These are phyloP conservation scores for Urechis unicinctus DNA, from an alignment of 2,888 invertebrate genomes.

Conservation along the genomic window DNA sequence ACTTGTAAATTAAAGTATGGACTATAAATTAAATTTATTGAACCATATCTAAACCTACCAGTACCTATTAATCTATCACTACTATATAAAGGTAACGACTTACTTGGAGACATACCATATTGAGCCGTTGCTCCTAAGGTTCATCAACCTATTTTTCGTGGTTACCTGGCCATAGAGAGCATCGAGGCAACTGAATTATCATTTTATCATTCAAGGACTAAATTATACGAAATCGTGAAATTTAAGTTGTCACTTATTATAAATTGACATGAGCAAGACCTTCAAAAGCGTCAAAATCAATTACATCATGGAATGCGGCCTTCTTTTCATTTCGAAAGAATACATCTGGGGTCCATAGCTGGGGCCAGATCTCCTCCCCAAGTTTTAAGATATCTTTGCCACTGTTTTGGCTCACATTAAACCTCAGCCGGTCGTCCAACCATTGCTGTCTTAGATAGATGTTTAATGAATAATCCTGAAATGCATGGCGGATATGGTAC, in stretches of 20 bases:
- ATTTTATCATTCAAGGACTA: no score
- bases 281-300: no score
- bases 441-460: constrained; percentile 89
- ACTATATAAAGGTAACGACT: constrained; percentile 11
- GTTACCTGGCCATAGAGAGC: no score
- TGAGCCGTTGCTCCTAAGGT: constrained; percentile 16
- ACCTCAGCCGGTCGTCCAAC: constrained; percentile 72
- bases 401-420: constrained; percentile 12
- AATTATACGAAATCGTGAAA: no score
- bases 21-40: no score
- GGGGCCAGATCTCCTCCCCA: constrained; percentile 18
- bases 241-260: no score
- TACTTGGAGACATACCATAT: constrained; percentile 28
- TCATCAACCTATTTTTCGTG: constrained; percentile 24
- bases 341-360: constrained; percentile 24
- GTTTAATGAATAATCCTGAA: constrained; percentile 84
- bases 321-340: constrained; percentile 26
- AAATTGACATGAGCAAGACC: no score
- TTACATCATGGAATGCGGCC: constrained; percentile 22
- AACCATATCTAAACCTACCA: no score
- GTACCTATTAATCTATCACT: no score
- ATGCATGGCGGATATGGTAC: no score
- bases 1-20: no score
- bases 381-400: constrained; percentile 13
- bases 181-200: no score